phyloP scores from a whole-genome alignment of 2,113 vertebrate genomes.

The Cheilinus undulatus region DNA sequence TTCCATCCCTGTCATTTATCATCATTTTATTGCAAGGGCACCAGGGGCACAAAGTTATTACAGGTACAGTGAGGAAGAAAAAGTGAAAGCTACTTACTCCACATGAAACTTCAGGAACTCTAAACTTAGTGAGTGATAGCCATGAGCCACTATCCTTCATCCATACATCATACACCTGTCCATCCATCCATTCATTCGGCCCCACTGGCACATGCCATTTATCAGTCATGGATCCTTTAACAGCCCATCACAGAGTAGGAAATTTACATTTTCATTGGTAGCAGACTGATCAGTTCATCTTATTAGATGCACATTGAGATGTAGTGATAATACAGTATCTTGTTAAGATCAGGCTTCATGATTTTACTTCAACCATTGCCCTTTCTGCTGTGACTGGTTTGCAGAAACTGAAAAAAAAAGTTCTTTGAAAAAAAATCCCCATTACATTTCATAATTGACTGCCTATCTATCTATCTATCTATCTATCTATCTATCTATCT shows the following conservation, averaged over 20 bases:
- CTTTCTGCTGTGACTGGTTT: no score
- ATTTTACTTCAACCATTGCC: no score
- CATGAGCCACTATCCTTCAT: conserved; percentile 47
- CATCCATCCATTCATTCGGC: conserved; percentile 32
- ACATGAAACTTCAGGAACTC: conserved; percentile 52
- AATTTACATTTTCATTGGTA: conserved; percentile 1
- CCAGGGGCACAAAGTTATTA: conserved; percentile 67
- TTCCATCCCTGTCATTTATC: conserved; percentile 63
- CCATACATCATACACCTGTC: conserved; percentile 49
- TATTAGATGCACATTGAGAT: background rate
- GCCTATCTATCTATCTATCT: no score
- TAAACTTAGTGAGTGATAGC: conserved; percentile 69
- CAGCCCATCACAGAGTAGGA: conserved; percentile 44
- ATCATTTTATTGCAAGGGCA: conserved; percentile 74
- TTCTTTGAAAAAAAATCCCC: no score
- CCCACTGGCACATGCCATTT: conserved; percentile 2
- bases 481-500: no score
- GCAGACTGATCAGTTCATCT: conserved; percentile 2
- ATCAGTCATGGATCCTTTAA: conserved; percentile 28
- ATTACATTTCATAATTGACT: no score
- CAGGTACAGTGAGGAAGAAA: conserved; percentile 50
- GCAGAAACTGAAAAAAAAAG: no score
- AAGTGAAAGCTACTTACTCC: conserved; percentile 61
- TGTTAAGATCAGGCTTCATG: background rate
- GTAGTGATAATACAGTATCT: background rate